Evolutionary conservation across 2,113 vertebrate species (phyloP).

Genomic region (Collichthys lucidus): DNA sequence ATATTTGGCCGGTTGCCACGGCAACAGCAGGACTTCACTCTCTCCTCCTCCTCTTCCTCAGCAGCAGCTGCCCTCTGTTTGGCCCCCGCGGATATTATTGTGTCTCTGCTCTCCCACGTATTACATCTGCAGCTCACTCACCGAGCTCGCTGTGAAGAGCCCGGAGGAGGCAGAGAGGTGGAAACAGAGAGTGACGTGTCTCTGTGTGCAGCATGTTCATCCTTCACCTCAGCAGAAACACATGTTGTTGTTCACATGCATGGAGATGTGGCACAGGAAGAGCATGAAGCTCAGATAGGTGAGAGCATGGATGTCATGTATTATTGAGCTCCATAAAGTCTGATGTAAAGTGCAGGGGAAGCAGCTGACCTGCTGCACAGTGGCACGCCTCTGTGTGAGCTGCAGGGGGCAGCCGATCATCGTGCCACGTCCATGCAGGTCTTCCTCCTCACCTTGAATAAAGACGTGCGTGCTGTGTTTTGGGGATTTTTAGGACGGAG

Average conservation of each 20-base stretch:
- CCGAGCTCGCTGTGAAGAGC: background rate
- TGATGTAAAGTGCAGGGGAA: background rate
- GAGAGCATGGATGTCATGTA: slow-evolving; percentile 19
- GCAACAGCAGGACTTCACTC: slow-evolving; percentile 59
- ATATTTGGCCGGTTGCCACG: slow-evolving; percentile 63
- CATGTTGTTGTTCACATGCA: background rate
- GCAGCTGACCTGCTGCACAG: background rate
- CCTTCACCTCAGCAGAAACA: background rate
- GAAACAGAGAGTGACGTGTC: background rate
- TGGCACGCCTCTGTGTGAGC: slow-evolving; percentile 2
- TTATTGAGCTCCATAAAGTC: slow-evolving; percentile 32
- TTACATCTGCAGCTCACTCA: slow-evolving; percentile 36
- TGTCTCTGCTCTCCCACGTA: slow-evolving; percentile 60
- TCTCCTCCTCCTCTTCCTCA: slow-evolving; percentile 12
- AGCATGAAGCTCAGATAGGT: background rate
- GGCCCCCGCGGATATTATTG: slow-evolving; percentile 36
- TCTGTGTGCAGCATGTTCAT: background rate
- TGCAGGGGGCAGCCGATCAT: slow-evolving; percentile 63
- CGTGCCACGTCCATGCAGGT: background rate
- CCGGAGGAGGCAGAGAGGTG: background rate
- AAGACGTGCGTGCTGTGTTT: background rate
- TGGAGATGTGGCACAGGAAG: background rate
- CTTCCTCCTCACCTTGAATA: slow-evolving; percentile 30
- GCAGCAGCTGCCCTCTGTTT: slow-evolving; percentile 39
- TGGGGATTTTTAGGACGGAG: background rate